phyloP scores from a whole-genome alignment of 2,113 vertebrate genomes.

The Myrmophylax atrothorax region DNA sequence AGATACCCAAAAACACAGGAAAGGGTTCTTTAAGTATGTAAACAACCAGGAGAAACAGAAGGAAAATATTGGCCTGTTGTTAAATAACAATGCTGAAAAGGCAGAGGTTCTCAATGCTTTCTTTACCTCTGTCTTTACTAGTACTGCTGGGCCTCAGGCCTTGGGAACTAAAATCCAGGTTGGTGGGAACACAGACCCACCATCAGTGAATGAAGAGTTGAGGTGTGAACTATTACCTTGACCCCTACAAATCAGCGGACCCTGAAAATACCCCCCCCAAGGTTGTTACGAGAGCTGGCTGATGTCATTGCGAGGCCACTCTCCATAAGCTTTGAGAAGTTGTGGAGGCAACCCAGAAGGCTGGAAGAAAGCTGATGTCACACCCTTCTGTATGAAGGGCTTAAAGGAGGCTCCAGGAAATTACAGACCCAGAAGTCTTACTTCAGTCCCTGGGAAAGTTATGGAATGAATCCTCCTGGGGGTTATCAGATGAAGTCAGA shows the following conservation, averaged over 20 bases:
- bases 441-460: not conserved
- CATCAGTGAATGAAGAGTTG: no score
- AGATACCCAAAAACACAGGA: not conserved
- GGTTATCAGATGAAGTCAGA: not conserved
- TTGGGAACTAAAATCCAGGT: no score
- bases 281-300: not conserved
- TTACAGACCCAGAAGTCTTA: not conserved
- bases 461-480: not conserved
- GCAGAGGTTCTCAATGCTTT: no score
- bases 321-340: not conserved
- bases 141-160: not conserved
- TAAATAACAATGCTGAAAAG: no score
- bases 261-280: not conserved
- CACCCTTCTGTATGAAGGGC: accelerated
- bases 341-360: not conserved
- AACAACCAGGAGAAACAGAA: not conserved
- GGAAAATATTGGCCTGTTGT: not conserved
- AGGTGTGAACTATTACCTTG: no score
- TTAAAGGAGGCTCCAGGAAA: not conserved
- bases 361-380: not conserved
- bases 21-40: not conserved
- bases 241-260: no score
- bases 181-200: no score
- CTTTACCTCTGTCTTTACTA: not conserved
- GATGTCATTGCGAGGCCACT: not conserved